Conservation (phyloP, 2,797 vertebrate species). For the Prionace glauca region DNA sequence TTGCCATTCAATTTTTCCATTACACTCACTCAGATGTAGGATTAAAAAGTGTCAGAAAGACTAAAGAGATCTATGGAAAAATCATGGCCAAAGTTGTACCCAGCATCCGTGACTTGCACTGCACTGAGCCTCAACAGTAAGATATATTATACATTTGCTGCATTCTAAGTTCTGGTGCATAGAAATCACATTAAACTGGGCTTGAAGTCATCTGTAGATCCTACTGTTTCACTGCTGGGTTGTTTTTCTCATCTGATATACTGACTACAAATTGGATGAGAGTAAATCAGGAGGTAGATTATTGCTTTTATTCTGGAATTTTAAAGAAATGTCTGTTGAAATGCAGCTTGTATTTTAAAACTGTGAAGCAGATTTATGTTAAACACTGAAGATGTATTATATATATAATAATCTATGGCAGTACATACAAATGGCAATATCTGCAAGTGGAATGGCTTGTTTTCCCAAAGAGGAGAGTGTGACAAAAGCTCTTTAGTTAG, state of each 20-base stretch:
- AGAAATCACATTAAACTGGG: neutral
- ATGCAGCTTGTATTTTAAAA: neutral
- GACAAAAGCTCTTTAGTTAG: neutral
- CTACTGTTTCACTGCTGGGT: neutral
- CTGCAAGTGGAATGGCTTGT: neutral
- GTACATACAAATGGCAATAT: neutral
- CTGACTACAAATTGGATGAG: neutral
- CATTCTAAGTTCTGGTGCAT: neutral
- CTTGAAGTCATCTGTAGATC: neutral
- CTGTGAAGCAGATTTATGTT: neutral
- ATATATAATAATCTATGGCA: neutral
- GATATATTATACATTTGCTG: neutral
- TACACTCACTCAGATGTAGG: neutral
- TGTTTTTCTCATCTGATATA: slow-evolving; percentile 2
- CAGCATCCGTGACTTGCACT: neutral
- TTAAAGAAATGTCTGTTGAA: neutral
- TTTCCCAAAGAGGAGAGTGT: neutral
- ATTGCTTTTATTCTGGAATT: neutral
- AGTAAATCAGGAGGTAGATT: neutral
- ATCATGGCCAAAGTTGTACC: neutral
- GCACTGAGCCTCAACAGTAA: neutral
- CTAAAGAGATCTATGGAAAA: neutral
- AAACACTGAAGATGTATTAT: neutral
- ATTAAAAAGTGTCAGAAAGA: neutral
- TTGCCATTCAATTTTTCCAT: neutral